phyloP scores from a whole-genome alignment of 2,113 vertebrate genomes.

The Tinamus guttatus region DNA sequence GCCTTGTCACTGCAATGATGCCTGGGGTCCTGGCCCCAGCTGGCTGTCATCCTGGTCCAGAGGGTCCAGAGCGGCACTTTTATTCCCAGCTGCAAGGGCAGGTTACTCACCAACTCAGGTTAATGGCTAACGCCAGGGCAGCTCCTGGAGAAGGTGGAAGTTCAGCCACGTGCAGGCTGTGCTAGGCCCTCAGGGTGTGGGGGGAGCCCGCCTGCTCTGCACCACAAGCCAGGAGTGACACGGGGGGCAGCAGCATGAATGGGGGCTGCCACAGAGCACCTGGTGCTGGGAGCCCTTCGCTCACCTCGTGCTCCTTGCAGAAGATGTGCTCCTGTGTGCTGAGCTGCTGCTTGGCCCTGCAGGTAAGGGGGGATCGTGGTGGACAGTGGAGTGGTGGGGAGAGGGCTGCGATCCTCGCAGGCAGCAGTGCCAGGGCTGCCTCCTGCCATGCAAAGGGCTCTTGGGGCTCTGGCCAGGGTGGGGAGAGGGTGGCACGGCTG shows the following conservation, averaged over 20 bases:
- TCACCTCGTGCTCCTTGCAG: background rate
- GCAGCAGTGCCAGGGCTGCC: background rate
- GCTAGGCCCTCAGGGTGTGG: background rate
- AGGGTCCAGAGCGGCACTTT: background rate
- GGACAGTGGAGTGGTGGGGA: background rate
- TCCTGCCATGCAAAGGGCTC: background rate
- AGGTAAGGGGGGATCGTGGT: slow-evolving; percentile 33
- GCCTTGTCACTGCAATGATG: too few relatives aligned
- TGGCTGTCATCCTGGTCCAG: background rate
- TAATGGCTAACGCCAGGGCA: slow-evolving; percentile 69
- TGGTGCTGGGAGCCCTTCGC: background rate
- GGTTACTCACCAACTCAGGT: slow-evolving; percentile 65
- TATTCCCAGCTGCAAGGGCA: slow-evolving; percentile 37
- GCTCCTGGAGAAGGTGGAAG: slow-evolving; percentile 66
- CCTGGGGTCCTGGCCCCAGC: background rate
- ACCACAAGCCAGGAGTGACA: rapidly evolving
- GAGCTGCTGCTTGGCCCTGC: slow-evolving; percentile 78
- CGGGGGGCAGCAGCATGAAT: slow-evolving; percentile 55
- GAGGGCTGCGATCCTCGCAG: background rate
- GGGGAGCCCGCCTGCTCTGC: background rate
- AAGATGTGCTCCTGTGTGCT: slow-evolving; percentile 60
- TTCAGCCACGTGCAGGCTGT: background rate
- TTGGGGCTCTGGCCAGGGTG: background rate
- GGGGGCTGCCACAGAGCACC: background rate
- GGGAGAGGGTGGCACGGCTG: background rate